phyloP scores from a whole-genome alignment of 2,888 invertebrate species.

The Syrphus vitripennis region DNA sequence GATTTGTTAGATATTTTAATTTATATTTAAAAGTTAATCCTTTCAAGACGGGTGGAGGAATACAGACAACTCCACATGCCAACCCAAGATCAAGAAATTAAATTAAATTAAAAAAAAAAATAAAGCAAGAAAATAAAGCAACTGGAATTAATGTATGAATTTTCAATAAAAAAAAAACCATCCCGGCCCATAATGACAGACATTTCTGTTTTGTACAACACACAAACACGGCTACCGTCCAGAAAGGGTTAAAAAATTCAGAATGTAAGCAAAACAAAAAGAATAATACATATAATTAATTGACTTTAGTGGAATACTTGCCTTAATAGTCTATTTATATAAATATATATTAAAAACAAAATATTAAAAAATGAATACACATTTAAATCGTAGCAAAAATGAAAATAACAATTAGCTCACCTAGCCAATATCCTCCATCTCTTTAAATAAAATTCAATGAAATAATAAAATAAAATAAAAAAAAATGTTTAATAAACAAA shows the following conservation, averaged over 20 bases:
- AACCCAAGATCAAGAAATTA: conserved; percentile 15
- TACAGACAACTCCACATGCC: conserved; percentile 42
- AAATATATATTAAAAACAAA: conserved; percentile 64
- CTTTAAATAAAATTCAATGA: conserved; percentile 57
- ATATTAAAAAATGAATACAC: conserved; percentile 50
- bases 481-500: conserved; percentile 61
- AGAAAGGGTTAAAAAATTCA: conserved; percentile 58
- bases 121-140: too few species aligned
- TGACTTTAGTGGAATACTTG: conserved; percentile 73
- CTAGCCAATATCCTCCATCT: conserved; percentile 71
- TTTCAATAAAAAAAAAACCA: conserved; percentile 22
- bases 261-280: conserved; percentile 28
- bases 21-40: conserved; percentile 50
- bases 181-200: conserved; percentile 27
- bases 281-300: conserved; percentile 70
- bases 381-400: conserved; percentile 67
- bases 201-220: conserved; percentile 18
- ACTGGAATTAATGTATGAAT: conserved; percentile 5
- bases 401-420: conserved; percentile 58
- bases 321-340: conserved; percentile 73
- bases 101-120: not conserved
- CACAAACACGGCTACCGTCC: conserved; percentile 62
- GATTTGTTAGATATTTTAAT: not conserved
- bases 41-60: conserved; percentile 63
- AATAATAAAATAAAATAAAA: conserved; percentile 29